Conservation (phyloP, 2,888 invertebrate species). For the Phortica okadai region DNA sequence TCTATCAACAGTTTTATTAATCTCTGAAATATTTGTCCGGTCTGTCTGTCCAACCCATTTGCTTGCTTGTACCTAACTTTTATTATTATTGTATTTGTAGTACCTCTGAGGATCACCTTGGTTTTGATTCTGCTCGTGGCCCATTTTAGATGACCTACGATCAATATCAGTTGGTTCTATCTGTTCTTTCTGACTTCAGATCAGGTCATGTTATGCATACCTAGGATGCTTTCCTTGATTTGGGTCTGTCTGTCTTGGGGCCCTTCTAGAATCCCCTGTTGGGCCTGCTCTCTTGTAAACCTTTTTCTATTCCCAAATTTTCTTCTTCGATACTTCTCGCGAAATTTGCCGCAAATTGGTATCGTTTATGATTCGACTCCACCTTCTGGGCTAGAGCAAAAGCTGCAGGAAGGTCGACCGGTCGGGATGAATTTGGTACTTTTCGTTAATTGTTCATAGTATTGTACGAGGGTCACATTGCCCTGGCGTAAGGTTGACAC, state of each 20-base stretch:
- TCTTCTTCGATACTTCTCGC: background rate
- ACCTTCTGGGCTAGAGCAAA: background rate
- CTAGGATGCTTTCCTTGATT: background rate
- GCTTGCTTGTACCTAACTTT: too few species aligned
- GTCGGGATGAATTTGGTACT: background rate
- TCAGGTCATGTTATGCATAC: too few species aligned
- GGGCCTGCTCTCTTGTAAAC: background rate
- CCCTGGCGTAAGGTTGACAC: too few species aligned
- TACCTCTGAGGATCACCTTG: too few species aligned
- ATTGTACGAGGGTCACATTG: background rate
- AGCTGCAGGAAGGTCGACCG: background rate
- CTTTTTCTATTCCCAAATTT: background rate
- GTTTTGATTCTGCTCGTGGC: too few species aligned
- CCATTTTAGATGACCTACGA: too few species aligned
- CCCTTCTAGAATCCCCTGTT: background rate
- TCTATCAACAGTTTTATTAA: slow-evolving; percentile 32
- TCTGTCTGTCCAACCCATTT: too few species aligned
- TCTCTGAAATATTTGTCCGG: too few species aligned
- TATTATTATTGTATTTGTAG: too few species aligned
- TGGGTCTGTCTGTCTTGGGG: background rate
- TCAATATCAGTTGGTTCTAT: too few species aligned
- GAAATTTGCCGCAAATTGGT: background rate
- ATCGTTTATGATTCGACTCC: background rate
- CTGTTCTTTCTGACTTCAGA: too few species aligned
- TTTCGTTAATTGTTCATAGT: background rate